Conservation (phyloP, 2,888 invertebrate species). For the Pristionchus maxplancki region DNA sequence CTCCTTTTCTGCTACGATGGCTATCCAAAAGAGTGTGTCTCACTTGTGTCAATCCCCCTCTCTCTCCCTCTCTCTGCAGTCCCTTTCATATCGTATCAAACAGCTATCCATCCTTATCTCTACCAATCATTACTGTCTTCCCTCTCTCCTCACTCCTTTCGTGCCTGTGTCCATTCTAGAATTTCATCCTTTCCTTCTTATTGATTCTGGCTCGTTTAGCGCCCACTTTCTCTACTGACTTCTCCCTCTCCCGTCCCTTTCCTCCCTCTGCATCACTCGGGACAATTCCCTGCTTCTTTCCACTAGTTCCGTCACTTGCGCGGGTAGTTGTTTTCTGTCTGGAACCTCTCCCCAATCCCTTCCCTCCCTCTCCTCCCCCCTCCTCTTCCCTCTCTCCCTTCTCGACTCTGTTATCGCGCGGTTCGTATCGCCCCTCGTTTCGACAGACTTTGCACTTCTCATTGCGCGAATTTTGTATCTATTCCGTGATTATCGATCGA, state of each 20-base stretch:
- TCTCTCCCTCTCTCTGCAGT: neutral
- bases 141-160: neutral
- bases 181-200: conserved; percentile 42
- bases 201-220: conserved; percentile 46
- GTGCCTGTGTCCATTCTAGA: neutral
- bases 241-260: neutral
- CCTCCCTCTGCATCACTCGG: neutral
- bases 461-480: neutral
- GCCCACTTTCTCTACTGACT: neutral
- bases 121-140: conserved; percentile 8
- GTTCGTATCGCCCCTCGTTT: conserved; percentile 11
- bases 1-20: neutral
- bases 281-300: conserved; percentile 17
- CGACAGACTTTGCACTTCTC: neutral
- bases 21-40: neutral
- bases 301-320: neutral
- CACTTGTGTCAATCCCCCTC: neutral
- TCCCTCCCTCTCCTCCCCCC: neutral
- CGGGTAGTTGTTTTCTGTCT: conserved; percentile 16
- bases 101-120: conserved; percentile 8
- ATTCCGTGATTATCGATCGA: neutral
- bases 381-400: neutral
- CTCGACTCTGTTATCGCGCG: conserved; percentile 6
- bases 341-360: neutral
- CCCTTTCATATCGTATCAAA: neutral